Conservation (phyloP, 2,113 vertebrate genomes). For the Mugil cephalus region DNA sequence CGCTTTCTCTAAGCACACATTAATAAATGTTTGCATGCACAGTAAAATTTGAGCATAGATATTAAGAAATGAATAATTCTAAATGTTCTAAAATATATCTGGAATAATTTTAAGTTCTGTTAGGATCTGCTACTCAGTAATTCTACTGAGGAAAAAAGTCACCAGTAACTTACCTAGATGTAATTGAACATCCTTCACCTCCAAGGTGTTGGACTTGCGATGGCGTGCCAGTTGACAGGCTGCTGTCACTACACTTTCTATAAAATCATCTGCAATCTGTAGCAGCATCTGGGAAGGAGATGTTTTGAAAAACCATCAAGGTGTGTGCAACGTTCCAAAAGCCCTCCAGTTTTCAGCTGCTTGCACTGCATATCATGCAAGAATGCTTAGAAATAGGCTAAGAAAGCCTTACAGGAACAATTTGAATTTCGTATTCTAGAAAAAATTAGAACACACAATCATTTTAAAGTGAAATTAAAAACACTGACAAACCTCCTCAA, state of each 20-base stretch:
- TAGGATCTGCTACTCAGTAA: no score
- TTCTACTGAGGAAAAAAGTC: background rate
- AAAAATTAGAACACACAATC: no score
- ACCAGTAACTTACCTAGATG: constrained; percentile 89
- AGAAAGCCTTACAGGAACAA: background rate
- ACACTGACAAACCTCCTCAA: constrained; percentile 90
- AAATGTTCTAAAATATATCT: no score
- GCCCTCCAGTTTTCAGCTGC: constrained; percentile 5
- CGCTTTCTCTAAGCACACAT: no score
- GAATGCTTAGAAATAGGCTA: background rate
- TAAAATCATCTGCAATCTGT: constrained; percentile 98
- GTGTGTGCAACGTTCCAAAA: background rate
- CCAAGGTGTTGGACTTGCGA: constrained; percentile 96
- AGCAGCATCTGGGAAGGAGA: constrained; percentile 91
- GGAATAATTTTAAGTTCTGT: no score
- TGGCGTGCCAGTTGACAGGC: constrained; percentile 97
- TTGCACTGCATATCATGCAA: constrained; percentile 25
- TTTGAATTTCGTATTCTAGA: background rate
- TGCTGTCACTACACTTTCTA: constrained; percentile 97
- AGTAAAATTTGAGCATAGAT: no score
- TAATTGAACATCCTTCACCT: constrained; percentile 98
- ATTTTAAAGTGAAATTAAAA: background rate
- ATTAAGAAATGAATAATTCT: no score
- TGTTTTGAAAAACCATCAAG: constrained; percentile 20
- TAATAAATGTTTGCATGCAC: no score